phyloP scores from a whole-genome alignment of 92 coral and sea anemone genomes.

The Phenganax stokvisi region DNA sequence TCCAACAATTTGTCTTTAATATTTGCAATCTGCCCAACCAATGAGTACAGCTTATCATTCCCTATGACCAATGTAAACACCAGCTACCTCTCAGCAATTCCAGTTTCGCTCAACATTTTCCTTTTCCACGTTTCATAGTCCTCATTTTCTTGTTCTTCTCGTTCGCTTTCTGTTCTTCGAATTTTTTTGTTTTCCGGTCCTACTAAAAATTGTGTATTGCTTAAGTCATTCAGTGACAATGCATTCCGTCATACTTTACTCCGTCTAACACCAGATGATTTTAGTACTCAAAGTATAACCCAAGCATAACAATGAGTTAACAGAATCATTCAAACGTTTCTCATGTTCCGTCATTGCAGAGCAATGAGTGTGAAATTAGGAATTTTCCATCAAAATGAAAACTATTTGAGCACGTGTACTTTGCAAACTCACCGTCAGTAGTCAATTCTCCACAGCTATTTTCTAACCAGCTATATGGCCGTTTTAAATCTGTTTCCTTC shows the following conservation, averaged over 20 bases:
- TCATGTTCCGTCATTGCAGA: background rate
- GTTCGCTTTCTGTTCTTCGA: slow-evolving; percentile 23
- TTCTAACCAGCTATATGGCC: slow-evolving; percentile 61
- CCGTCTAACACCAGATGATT: too few species aligned
- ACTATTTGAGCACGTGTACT: background rate
- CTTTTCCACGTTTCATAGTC: slow-evolving; percentile 33
- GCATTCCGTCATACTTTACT: background rate
- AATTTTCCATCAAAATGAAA: too few species aligned
- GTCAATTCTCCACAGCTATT: background rate
- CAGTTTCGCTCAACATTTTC: slow-evolving; percentile 17
- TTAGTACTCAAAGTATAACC: too few species aligned
- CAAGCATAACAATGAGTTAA: too few species aligned
- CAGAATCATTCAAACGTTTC: too few species aligned
- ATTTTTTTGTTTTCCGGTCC: slow-evolving; percentile 6
- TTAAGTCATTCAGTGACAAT: background rate
- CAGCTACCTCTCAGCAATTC: too few species aligned
- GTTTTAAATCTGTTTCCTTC: slow-evolving; percentile 45
- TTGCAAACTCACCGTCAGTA: background rate
- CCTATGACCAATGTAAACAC: too few species aligned
- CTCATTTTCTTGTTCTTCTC: slow-evolving; percentile 10
- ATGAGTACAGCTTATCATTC: too few species aligned
- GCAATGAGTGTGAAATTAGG: background rate
- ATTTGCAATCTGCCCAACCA: too few species aligned
- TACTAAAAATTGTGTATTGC: background rate
- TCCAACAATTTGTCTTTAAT: too few species aligned